A percentile compares a stretch with the other conserved stretches of the same genome.
Conservation (phyloP, 1,140 invertebrate species). For the Amphibalanus amphitrite region DNA sequence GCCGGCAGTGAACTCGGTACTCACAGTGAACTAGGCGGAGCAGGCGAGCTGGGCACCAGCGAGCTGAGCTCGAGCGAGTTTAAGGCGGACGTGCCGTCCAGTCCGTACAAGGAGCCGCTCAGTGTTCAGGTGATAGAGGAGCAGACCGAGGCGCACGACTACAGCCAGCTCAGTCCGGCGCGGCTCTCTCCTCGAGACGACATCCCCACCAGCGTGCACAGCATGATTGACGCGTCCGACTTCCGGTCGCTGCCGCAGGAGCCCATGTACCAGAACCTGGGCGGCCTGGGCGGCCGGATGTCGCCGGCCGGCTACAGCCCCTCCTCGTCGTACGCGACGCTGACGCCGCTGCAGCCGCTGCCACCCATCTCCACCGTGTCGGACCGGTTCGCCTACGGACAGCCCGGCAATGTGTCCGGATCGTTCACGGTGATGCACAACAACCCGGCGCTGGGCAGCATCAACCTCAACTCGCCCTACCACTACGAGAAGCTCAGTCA, state of each 20-base stretch:
- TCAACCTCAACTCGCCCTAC: conserved; percentile 48
- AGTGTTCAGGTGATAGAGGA: conserved; percentile 20
- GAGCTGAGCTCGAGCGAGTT: neutral
- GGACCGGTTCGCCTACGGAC: conserved; percentile 45
- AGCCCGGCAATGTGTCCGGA: conserved; percentile 43
- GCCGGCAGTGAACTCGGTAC: conserved; percentile 18
- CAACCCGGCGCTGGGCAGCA: conserved; percentile 49
- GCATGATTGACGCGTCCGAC: conserved; percentile 60
- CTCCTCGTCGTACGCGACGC: conserved; percentile 57
- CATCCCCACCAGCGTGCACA: conserved; percentile 25
- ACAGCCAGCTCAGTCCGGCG: conserved; percentile 18
- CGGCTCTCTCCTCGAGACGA: conserved; percentile 19
- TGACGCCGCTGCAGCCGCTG: conserved; percentile 86
- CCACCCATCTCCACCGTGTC: conserved; percentile 96
- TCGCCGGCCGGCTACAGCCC: conserved; percentile 31
- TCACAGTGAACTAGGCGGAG: conserved; percentile 13
- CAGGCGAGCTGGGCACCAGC: conserved; percentile 9
- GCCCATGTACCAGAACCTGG: conserved; percentile 65
- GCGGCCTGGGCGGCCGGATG: conserved; percentile 61
- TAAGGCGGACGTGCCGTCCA: neutral
- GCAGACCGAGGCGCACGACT: conserved; percentile 19
- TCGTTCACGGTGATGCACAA: conserved; percentile 85
- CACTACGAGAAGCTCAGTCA: conserved; percentile 44
- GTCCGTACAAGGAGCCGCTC: conserved; percentile 13
- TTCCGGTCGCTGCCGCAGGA: conserved; percentile 58